Percentiles rank a stretch among this genome's conserved stretches.
phyloP scores from a whole-genome alignment of 1,140 invertebrate genomes.

The Pseudomyrmex sp. region DNA sequence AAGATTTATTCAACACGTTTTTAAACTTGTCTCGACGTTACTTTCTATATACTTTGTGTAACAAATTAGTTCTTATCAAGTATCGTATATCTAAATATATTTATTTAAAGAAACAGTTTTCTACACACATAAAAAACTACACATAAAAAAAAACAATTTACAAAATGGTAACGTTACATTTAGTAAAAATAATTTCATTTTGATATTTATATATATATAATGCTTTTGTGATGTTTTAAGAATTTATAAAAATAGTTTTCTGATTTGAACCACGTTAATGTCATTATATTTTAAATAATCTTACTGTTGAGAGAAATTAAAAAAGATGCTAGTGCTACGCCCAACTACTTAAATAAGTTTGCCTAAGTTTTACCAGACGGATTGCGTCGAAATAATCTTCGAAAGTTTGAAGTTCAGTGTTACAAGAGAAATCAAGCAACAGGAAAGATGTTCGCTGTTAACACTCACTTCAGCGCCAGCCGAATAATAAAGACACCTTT shows the following conservation, averaged over 20 bases:
- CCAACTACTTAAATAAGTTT: slow-evolving; percentile 43
- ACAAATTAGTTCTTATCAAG: not conserved
- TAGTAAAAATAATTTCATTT: not conserved
- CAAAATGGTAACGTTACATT: not conserved
- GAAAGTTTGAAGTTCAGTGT: slow-evolving; percentile 16
- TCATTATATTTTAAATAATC: not conserved
- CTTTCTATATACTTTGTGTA: not conserved
- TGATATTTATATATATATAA: no score
- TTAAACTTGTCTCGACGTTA: not conserved
- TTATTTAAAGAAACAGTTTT: not conserved
- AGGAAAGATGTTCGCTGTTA: slow-evolving; percentile 43
- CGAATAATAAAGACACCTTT: slow-evolving; percentile 55
- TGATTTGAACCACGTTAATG: no score
- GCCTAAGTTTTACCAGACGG: slow-evolving; percentile 45
- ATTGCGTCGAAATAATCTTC: not conserved
- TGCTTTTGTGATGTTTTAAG: no score
- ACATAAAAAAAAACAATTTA: not conserved
- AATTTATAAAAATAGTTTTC: no score
- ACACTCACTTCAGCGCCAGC: slow-evolving; percentile 34
- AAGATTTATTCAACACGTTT: not conserved
- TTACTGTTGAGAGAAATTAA: not conserved
- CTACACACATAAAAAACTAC: no score
- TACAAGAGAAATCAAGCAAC: slow-evolving; percentile 26
- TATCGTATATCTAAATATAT: not conserved
- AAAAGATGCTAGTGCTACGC: not conserved